Evolutionary conservation across 2,797 vertebrate genomes (phyloP), one percentile per base, ranked within the genome.

Genomic region (Thunnus albacares): DNA sequence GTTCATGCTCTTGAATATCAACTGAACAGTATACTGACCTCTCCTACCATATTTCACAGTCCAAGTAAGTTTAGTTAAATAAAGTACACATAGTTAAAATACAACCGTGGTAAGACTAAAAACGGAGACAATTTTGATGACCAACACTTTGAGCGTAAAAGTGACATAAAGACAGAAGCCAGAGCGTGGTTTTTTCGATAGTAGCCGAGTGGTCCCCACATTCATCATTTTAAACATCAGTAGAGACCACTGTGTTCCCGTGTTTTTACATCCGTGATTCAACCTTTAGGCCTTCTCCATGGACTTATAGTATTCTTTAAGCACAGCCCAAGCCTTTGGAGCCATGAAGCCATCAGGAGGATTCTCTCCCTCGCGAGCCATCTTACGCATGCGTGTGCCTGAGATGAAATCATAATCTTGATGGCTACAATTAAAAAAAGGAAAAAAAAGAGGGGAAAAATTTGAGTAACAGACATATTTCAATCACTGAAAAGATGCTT

Each of bases 381-480:
- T 96, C 91, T 93, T 98, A 63, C 98, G 97, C 98, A 99, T 99
- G 62, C 98, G 96, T 24, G 98, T 99, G 90, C 98, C 98, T 4
- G 98, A 99, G 95, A 99, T 99, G 92, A 99, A 99, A 56, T 99
- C 97, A 72, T 96, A 99, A 91, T 99, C 98, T 95, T 97, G 96
- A 20, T 97, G 97, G 91, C 98, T 99, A 94, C 49, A 84, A 90
- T 49, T 6, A 9, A 61, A 24, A 14, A 55, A 26, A 53, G 17
- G 45, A 22, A n/a, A 52, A 30, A 12, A 43, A 2, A 28, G 9
- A 70, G 5, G 3, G 9, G 5, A 8, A 38, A 10, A 8, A 41
- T 67, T 62, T 75, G 20, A 82, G 66, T 30, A 43, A 57, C 41
- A 60, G 65, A 51, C 20, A 51, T 53, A n/a, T 83, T 79, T 66